A percentile compares a stretch with the other conserved stretches of the same genome.
Evolutionary conservation across 2,797 vertebrate species (phyloP).

Genomic region (Danio jaintianensis): DNA sequence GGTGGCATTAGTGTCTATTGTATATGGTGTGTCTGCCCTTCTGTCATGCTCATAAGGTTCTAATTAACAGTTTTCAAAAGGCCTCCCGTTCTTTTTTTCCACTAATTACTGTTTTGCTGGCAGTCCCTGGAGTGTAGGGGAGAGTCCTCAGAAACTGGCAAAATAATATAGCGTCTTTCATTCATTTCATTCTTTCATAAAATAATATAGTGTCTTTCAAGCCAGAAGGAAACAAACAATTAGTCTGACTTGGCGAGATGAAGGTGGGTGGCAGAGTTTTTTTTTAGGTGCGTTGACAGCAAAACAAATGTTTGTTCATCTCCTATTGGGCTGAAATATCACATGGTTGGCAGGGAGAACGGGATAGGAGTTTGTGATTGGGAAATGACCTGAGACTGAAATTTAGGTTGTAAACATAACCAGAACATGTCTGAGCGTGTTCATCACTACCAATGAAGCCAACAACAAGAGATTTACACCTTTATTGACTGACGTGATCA

Average conservation of each 20-base stretch:
- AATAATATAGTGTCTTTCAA: slow-evolving; percentile 52
- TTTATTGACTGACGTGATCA: neutral
- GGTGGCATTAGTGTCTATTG: slow-evolving; percentile 26
- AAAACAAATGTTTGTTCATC: slow-evolving; percentile 12
- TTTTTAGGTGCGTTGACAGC: slow-evolving; percentile 27
- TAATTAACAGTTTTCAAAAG: slow-evolving; percentile 62
- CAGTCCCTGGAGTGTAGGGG: slow-evolving; percentile 53
- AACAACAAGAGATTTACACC: slow-evolving; percentile 7
- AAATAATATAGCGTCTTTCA: slow-evolving; percentile 54
- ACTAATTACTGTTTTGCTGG: slow-evolving; percentile 64
- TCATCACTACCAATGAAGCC: neutral
- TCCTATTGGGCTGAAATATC: neutral
- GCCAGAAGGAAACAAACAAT: slow-evolving; percentile 53
- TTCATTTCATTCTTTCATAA: slow-evolving; percentile 53
- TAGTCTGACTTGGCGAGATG: slow-evolving; percentile 55
- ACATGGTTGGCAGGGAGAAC: neutral
- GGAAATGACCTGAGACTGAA: neutral
- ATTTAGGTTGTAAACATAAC: neutral
- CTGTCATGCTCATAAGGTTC: slow-evolving; percentile 47
- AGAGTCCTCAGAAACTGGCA: slow-evolving; percentile 42
- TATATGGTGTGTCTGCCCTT: slow-evolving; percentile 13
- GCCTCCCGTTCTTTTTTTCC: slow-evolving; percentile 49
- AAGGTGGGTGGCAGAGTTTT: slow-evolving; percentile 45
- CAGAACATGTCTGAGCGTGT: neutral
- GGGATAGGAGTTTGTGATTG: neutral